Conservation (phyloP, 1,140 invertebrate species). For the Carcinoscorpius rotundicauda region DNA sequence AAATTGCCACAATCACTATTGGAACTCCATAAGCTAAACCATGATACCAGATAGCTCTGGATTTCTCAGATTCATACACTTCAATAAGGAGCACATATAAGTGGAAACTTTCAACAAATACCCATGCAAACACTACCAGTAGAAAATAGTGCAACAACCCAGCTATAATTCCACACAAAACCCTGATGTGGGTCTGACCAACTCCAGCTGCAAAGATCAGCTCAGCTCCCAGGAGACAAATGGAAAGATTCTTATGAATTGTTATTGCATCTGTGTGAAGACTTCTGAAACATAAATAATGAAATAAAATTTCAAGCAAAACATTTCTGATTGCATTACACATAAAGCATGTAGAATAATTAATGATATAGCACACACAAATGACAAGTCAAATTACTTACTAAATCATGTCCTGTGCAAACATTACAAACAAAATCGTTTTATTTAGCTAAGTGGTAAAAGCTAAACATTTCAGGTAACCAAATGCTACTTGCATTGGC, state of each 20-base stretch:
- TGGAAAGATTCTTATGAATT: slow-evolving; percentile 37
- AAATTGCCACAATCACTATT: slow-evolving; percentile 56
- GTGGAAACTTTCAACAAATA: slow-evolving; percentile 62
- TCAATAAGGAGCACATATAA: slow-evolving; percentile 90
- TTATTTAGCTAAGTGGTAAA: no score
- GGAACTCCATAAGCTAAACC: slow-evolving; percentile 68
- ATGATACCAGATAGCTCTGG: slow-evolving; percentile 56
- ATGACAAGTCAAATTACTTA: no score
- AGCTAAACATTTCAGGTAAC: no score
- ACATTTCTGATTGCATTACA: no score
- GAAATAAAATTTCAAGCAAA: neutral
- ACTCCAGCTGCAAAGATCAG: slow-evolving; percentile 85
- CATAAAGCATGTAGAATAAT: no score
- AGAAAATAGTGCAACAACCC: slow-evolving; percentile 90
- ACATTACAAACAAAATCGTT: no score
- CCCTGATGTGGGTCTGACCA: slow-evolving; percentile 66
- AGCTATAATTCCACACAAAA: slow-evolving; percentile 80
- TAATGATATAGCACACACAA: no score
- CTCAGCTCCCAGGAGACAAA: slow-evolving; percentile 79
- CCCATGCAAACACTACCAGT: slow-evolving; percentile 89
- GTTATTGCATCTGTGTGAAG: slow-evolving; percentile 20
- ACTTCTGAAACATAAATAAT: slow-evolving; percentile 11
- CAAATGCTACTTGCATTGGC: no score
- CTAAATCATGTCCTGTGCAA: no score
- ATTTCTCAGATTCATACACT: slow-evolving; percentile 69